Base-by-base conservation (phyloP, 2,797 vertebrate genomes). In the Crocidura indochinensis region DNA sequence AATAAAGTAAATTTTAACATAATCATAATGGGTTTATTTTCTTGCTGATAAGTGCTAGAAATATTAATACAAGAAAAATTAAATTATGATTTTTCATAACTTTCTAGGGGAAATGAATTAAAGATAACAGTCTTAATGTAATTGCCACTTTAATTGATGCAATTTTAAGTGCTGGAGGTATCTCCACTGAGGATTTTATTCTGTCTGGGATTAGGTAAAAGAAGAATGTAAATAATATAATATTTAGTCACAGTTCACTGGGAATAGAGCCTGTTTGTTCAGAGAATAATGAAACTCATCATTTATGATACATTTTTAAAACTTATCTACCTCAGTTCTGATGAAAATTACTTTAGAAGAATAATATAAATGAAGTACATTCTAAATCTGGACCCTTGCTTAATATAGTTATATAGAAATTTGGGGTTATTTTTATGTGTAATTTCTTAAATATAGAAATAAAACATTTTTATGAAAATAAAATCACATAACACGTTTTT, bases 391-490 rank as follows among this genome's bases (percentile, higher is more conserved):
- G 47, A 31, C 46, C 96, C 27, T 90, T 84, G 31, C 24, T 75
- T 95, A 95, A 93, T 67, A 17, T 85, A 49, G 49, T 95, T 31
- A 88, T 2, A 3, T 10, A 88, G 38, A 96, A 93, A 76, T 93
- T 93, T 19, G 1, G 68, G 95, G 87, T 64, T 71, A 69, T 94
- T 97, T 97, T 96, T 76, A 96, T 75, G 73, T 97, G 92, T 95
- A 90, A 95, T 97, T 97, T 97, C 84, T 90, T 92, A 76, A 95
- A 81, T 53, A 96, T 64, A 90, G 94, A 97, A 38, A 96, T 65
- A 29, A 71, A 97, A 97, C 97, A 96, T 96, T 96, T 96, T 95
- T 97, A 95, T 94, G 38, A 93, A 95, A 96, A 89, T 8, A 96
- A 94, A 95, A 96, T 62, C 14, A 31, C 75, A 87, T 90, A 60